These are phyloP conservation scores for Irena cyanogastra DNA, from an alignment of 2,113 vertebrate species.

Conservation along the genomic window DNA sequence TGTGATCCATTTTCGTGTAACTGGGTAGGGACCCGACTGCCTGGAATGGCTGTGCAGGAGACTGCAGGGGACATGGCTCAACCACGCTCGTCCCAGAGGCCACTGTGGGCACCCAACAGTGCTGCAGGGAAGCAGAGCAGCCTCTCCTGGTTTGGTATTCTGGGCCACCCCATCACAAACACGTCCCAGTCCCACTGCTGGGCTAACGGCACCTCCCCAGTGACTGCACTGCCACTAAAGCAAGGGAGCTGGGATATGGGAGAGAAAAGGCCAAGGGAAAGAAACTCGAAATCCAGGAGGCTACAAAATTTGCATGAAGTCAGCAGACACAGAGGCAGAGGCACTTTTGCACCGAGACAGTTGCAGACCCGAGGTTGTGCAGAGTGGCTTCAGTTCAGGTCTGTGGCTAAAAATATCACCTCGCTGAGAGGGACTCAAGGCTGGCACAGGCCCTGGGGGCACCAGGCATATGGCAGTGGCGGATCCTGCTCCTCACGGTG, in stretches of 20 bases:
- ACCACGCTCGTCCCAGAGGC: neutral
- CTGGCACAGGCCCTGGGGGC: slow-evolving; percentile 40
- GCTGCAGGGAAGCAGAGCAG: neutral
- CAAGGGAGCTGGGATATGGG: fast-evolving
- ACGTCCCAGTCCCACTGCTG: neutral
- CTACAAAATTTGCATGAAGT: neutral
- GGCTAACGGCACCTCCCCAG: fast-evolving
- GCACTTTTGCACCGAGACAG: neutral
- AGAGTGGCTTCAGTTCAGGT: neutral
- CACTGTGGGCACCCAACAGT: fast-evolving
- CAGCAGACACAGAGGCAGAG: neutral
- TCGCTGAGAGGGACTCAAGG: neutral
- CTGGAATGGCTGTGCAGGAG: neutral
- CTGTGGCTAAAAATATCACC: neutral
- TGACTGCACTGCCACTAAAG: fast-evolving
- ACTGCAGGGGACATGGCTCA: neutral
- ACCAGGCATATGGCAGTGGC: slow-evolving; percentile 24
- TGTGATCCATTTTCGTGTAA: neutral
- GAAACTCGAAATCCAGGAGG: neutral
- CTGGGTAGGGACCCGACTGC: neutral
- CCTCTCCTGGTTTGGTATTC: neutral
- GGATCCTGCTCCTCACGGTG: slow-evolving; percentile 29
- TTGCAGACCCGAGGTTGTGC: neutral
- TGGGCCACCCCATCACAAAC: neutral
- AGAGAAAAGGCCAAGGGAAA: neutral